Evolutionary conservation across 2,113 vertebrate species (phyloP), one percentile per base, ranked within the genome.

Genomic region (Spheniscus mendiculus): DNA sequence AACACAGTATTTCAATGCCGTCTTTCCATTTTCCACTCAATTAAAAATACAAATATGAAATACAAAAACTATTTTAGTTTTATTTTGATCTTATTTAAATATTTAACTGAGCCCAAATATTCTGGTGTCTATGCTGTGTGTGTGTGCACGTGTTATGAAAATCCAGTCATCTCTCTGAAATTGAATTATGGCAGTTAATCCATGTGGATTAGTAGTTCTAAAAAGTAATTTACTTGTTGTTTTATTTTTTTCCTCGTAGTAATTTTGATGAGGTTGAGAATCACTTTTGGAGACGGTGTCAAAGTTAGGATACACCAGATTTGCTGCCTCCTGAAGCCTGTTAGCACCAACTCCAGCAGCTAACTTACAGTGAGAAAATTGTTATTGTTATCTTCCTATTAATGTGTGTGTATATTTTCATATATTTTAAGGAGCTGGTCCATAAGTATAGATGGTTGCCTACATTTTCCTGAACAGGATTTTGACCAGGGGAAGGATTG

Each of bases 1-100:
- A 98, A 97, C 80, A 96, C 80, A 96, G 95, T 85, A 92, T 97
- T 94, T 91, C 76, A 90, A 38, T 71, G 49, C 78, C 90, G 95
- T 86, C 96, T 97, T 96, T 97, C 83, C 92, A 61, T 97, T 98
- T 98, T 97, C 94, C 77, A 97, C 90, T 95, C 93, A 95, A 97
- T 98, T 97, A 96, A 97, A 97, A 97, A 91, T 59, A 93, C 66
- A 97, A 81, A 92, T 93, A 76, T 85, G 89, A 96, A 97, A 97
- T 90, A 96, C 38, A 95, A 97, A 97, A 95, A 53, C 11, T 23
- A 69, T 81, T 94, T 95, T 97, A 96, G 97, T 97, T 97, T 94
- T 94, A 95, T 97, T 98, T 98, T 97, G 93, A 96, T 96, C 77
- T 76, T 67, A 91, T 93, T 95, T 96, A 91, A 97, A 96, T 97